phyloP scores from a whole-genome alignment of 1,140 invertebrate species.

The Pachypsylla venusta region DNA sequence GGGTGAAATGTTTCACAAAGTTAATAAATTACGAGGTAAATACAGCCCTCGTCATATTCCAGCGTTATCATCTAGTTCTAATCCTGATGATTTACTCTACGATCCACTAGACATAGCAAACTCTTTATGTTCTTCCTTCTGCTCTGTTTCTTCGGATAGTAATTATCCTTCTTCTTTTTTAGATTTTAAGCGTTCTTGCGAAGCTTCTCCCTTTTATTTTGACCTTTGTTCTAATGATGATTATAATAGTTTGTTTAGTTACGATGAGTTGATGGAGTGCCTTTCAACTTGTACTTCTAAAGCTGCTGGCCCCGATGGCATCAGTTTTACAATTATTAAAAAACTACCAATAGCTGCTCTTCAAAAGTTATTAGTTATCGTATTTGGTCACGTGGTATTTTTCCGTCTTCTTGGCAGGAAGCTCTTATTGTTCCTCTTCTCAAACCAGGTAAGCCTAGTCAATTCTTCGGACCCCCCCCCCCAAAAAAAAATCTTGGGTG shows the following conservation, averaged over 20 bases:
- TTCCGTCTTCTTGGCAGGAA: background rate
- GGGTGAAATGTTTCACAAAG: too few relatives aligned
- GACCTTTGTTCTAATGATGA: background rate
- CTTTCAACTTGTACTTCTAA: background rate
- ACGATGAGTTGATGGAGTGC: background rate
- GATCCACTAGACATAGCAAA: too few relatives aligned
- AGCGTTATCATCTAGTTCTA: too few relatives aligned
- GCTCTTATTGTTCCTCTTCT: background rate
- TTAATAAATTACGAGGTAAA: too few relatives aligned
- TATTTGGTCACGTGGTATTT: background rate
- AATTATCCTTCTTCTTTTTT: background rate
- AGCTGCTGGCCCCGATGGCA: background rate
- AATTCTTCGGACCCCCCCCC: too few relatives aligned
- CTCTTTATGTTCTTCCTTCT: too few relatives aligned
- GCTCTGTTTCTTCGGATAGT: too few relatives aligned
- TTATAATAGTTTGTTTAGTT: too few relatives aligned
- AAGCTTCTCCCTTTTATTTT: background rate
- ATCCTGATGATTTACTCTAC: too few relatives aligned
- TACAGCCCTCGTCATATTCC: too few relatives aligned
- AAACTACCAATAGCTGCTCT: background rate
- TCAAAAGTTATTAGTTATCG: background rate
- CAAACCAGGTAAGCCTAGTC: background rate
- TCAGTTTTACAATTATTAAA: background rate
- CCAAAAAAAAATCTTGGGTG: too few relatives aligned
- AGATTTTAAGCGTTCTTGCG: background rate